Percentiles rank a stretch among this genome's conserved stretches.
These are phyloP conservation scores for Cossypha caffra DNA, from an alignment of 2,797 vertebrate species.

Conservation along the genomic window DNA sequence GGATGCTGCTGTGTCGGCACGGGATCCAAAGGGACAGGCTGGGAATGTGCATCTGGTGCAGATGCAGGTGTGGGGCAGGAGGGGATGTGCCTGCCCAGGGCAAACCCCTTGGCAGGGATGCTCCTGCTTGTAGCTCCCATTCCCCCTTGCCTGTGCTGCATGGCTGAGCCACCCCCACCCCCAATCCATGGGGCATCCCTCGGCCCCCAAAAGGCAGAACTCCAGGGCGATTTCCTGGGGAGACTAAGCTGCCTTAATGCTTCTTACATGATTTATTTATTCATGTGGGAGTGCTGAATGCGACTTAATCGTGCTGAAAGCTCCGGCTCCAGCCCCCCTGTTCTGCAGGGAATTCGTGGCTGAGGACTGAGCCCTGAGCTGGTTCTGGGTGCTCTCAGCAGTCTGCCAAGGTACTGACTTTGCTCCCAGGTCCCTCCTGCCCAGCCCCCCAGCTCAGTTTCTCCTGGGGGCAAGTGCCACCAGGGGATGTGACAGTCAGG, in stretches of 20 bases:
- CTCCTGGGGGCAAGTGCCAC: neutral
- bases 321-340: neutral
- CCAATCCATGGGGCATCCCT: neutral
- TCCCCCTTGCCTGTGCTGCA: neutral
- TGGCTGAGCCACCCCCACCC: neutral
- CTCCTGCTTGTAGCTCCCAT: neutral
- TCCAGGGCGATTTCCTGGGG: neutral
- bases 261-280: constrained; percentile 61
- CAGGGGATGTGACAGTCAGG: accelerated
- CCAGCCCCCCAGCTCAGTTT: neutral
- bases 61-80: neutral
- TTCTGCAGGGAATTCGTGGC: neutral
- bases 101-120: neutral
- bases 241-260: constrained; percentile 63
- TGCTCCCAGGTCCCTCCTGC: neutral
- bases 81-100: neutral
- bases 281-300: neutral
- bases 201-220: constrained; percentile 37
- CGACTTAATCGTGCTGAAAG: constrained; percentile 28
- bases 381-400: neutral
- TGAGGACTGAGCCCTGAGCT: accelerated
- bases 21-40: neutral
- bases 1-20: accelerated
- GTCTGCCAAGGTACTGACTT: accelerated
- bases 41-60: neutral